Evolutionary conservation across 2,888 invertebrate genomes (phyloP).

Genomic region (Phasia obesa): DNA sequence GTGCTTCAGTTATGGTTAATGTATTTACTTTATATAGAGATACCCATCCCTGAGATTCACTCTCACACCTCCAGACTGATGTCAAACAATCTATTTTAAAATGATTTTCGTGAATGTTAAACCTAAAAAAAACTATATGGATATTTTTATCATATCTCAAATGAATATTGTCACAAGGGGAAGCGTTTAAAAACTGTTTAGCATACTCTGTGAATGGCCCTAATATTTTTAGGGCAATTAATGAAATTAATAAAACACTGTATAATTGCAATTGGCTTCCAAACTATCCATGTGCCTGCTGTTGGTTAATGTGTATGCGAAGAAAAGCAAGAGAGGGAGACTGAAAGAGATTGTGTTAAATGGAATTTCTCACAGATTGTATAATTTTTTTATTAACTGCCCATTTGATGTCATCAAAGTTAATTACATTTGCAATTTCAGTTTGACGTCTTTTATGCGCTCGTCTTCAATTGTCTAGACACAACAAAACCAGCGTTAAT

Average conservation of each 20-base stretch:
- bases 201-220: conserved; percentile 3
- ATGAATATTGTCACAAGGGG: no score
- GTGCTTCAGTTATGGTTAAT: no score
- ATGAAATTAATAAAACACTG: conserved; percentile 43
- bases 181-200: no score
- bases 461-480: conserved; percentile 65
- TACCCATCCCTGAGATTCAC: no score
- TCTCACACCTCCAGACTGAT: no score
- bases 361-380: conserved; percentile 42
- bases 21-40: no score
- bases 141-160: no score
- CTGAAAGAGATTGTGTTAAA: conserved; percentile 15
- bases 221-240: conserved; percentile 14
- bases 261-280: conserved; percentile 9
- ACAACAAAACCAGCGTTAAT: neutral
- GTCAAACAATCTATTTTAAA: no score
- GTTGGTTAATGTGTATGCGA: neutral
- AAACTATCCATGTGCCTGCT: neutral
- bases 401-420: conserved; percentile 64
- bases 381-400: conserved; percentile 58
- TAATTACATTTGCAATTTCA: conserved; percentile 65
- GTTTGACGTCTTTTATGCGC: conserved; percentile 52
- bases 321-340: neutral
- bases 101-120: no score
- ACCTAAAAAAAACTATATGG: no score